Conservation (phyloP, 92 coral and sea anemone species). For the Parazoanthus atlanticus region DNA sequence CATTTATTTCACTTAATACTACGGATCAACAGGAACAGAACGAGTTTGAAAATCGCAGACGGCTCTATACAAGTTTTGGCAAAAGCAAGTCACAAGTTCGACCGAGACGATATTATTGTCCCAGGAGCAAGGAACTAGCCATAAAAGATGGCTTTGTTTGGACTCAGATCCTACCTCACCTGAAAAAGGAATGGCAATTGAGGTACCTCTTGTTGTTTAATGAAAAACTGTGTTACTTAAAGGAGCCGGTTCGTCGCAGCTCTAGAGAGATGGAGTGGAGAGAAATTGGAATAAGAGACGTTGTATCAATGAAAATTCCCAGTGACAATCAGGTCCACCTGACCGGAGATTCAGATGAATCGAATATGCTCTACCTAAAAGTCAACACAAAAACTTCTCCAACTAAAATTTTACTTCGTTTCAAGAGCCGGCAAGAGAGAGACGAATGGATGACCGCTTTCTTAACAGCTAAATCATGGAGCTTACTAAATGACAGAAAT, state of each 20-base stretch:
- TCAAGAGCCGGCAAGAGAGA: slow-evolving; percentile 34
- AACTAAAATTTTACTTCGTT: slow-evolving; percentile 37
- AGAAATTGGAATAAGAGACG: slow-evolving; percentile 13
- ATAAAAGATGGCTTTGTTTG: slow-evolving; percentile 40
- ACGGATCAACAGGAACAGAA: not conserved
- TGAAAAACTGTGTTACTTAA: slow-evolving; percentile 38
- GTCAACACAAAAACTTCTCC: slow-evolving; percentile 29
- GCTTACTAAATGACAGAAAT: slow-evolving; percentile 35
- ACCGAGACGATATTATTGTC: slow-evolving; percentile 30
- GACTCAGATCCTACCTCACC: slow-evolving; percentile 35
- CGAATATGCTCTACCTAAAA: slow-evolving; percentile 32
- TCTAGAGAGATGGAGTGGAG: slow-evolving; percentile 42
- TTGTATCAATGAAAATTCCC: slow-evolving; percentile 42
- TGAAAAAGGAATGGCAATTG: slow-evolving; percentile 39
- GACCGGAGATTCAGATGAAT: slow-evolving; percentile 1
- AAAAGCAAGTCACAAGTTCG: slow-evolving; percentile 18
- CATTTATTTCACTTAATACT: not conserved
- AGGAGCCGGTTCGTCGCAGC: slow-evolving; percentile 28
- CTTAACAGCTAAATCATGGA: slow-evolving; percentile 43
- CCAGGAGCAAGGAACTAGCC: slow-evolving; percentile 20
- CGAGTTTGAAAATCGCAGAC: slow-evolving; percentile 13
- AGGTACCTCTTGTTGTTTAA: slow-evolving; percentile 28
- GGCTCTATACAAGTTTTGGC: slow-evolving; percentile 23
- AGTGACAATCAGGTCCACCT: slow-evolving; percentile 10
- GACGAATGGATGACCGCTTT: slow-evolving; percentile 43